Conservation (phyloP, 2,888 invertebrate genomes). For the Thysanoteuthis rhombus region DNA sequence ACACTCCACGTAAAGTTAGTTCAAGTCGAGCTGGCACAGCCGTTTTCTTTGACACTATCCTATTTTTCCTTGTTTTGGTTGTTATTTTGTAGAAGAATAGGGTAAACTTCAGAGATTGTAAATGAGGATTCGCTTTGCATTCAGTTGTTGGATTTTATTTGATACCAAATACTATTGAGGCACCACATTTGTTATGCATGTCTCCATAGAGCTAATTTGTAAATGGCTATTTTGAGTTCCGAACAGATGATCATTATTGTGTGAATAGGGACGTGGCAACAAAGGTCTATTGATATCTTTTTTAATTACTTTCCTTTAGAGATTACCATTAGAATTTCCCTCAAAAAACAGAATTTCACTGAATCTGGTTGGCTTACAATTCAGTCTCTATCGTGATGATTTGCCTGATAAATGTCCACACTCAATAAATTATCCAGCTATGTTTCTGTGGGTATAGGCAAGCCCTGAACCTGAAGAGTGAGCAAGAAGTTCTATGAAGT, state of each 20-base stretch:
- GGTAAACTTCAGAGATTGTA: neutral
- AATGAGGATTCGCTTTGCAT: neutral
- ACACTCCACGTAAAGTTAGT: no score
- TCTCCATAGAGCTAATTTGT: neutral
- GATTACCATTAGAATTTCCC: neutral
- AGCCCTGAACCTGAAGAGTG: neutral
- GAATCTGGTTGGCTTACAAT: neutral
- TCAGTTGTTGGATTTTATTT: neutral
- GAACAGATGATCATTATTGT: neutral
- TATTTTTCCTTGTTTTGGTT: no score
- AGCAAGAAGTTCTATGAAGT: neutral
- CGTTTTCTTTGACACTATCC: no score
- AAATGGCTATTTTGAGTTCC: neutral
- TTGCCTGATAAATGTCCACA: neutral
- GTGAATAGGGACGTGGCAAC: neutral
- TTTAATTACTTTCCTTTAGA: neutral
- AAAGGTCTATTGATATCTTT: neutral
- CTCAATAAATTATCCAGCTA: neutral
- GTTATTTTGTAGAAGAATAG: no score
- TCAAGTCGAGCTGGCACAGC: no score
- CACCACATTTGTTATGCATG: neutral
- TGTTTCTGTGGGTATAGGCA: neutral
- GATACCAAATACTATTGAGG: neutral
- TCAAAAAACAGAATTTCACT: neutral
- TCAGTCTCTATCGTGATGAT: neutral